A percentile compares a stretch with the other conserved stretches of the same genome.
Evolutionary conservation across 2,113 vertebrate genomes (phyloP).

Genomic region (Amphilophus citrinellus): DNA sequence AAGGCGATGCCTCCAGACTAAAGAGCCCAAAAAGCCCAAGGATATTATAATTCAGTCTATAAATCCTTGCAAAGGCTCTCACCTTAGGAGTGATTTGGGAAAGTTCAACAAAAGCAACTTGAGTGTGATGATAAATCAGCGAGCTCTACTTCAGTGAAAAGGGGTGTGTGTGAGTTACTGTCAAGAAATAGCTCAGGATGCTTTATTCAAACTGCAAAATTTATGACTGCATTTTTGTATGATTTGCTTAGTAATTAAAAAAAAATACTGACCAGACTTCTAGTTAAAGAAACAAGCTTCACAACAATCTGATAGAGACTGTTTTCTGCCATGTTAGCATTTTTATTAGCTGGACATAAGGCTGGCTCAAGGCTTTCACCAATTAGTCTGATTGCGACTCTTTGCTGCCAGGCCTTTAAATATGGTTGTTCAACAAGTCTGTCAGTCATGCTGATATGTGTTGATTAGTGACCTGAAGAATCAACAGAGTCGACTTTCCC

Average conservation of each 20-base stretch:
- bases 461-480: conserved; percentile 14
- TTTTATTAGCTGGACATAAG: conserved; percentile 13
- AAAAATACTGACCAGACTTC: not conserved
- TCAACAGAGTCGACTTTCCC: not conserved
- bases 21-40: conserved; percentile 5
- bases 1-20: not conserved
- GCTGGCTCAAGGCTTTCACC: not conserved
- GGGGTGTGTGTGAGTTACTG: not conserved
- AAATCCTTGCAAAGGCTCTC: not conserved
- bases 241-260: not conserved
- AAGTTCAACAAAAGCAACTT: conserved; percentile 4
- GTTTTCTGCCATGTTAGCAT: not conserved
- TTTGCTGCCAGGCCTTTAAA: conserved; percentile 2
- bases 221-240: not conserved
- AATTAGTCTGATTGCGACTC: conserved; percentile 14
- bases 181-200: not conserved
- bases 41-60: conserved; percentile 10
- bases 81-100: conserved; percentile 1
- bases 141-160: not conserved
- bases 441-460: not conserved
- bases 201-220: not conserved
- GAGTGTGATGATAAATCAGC: not conserved
- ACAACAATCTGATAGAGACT: not conserved
- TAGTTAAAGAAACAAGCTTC: not conserved
- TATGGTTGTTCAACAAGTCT: conserved; percentile 15